Evolutionary conservation across 1,140 invertebrate genomes (phyloP).

Genomic region (Microplitis demolitor): DNA sequence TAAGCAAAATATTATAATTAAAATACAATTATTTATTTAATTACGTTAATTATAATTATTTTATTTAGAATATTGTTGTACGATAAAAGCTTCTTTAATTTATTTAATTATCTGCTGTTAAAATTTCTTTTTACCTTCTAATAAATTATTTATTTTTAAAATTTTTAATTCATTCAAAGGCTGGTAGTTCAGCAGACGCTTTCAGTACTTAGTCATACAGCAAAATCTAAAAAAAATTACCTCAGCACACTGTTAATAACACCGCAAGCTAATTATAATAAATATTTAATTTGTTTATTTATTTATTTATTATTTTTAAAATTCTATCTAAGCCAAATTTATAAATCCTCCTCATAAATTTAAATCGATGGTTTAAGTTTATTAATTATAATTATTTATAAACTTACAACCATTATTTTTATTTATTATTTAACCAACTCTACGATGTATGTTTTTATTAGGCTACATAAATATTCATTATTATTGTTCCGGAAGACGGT

Average conservation of each 20-base stretch:
- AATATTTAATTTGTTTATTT: slow-evolving; percentile 31
- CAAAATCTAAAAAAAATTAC: slow-evolving; percentile 19
- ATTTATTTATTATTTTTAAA: slow-evolving; percentile 10
- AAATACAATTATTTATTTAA: not conserved
- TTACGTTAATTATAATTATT: slow-evolving; percentile 2
- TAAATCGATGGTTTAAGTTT: slow-evolving; percentile 8
- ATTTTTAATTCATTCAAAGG: no score
- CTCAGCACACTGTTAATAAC: slow-evolving; percentile 36
- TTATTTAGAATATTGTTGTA: no score
- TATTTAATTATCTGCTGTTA: no score
- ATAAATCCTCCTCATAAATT: not conserved
- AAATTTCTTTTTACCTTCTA: no score
- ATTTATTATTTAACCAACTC: not conserved
- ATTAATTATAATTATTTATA: slow-evolving; percentile 15
- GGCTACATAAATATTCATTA: slow-evolving; percentile 38
- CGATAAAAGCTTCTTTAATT: no score
- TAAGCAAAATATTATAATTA: no score
- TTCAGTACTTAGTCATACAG: slow-evolving; percentile 17
- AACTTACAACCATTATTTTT: not conserved
- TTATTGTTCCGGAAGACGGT: slow-evolving; percentile 55
- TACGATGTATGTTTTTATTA: slow-evolving; percentile 31
- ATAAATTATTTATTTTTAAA: no score
- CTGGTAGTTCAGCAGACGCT: not conserved
- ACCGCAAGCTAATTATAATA: slow-evolving; percentile 36
- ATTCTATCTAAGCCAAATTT: slow-evolving; percentile 21